phyloP scores from a whole-genome alignment of 1,140 invertebrate genomes.

The Hyles vespertilio region DNA sequence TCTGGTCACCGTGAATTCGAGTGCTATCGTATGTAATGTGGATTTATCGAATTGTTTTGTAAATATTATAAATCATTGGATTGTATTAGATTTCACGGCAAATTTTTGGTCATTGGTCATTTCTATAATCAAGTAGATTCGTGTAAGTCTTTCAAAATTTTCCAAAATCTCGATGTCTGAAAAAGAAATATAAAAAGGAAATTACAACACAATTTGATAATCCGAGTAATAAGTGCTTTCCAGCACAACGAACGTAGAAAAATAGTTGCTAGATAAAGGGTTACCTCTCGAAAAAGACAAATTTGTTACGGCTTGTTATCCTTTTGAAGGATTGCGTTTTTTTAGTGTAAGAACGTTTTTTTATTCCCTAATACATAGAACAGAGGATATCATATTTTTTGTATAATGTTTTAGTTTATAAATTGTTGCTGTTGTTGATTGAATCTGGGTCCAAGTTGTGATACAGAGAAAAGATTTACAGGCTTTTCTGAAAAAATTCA shows the following conservation, averaged over 20 bases:
- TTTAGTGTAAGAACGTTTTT: constrained; percentile 60
- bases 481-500: too few relatives aligned
- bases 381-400: constrained; percentile 60
- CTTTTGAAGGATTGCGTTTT: constrained; percentile 68
- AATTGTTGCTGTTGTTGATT: constrained; percentile 52
- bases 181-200: too few relatives aligned
- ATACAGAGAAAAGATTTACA: constrained; percentile 21
- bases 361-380: constrained; percentile 44
- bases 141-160: too few relatives aligned
- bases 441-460: constrained; percentile 65
- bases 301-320: constrained; percentile 70
- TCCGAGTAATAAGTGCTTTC: constrained; percentile 5
- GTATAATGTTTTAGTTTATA: constrained; percentile 57
- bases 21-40: constrained; percentile 37
- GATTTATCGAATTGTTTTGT: constrained; percentile 20
- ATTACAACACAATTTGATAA: neutral
- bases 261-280: constrained; percentile 53
- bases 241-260: constrained; percentile 50
- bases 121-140: too few relatives aligned
- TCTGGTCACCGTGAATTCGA: constrained; percentile 37
- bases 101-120: too few relatives aligned
- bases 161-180: too few relatives aligned
- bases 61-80: too few relatives aligned
- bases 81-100: too few relatives aligned
- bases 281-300: constrained; percentile 63